Evolutionary conservation across 2,113 vertebrate genomes (phyloP).

Genomic region (Cinclus mexicanus): DNA sequence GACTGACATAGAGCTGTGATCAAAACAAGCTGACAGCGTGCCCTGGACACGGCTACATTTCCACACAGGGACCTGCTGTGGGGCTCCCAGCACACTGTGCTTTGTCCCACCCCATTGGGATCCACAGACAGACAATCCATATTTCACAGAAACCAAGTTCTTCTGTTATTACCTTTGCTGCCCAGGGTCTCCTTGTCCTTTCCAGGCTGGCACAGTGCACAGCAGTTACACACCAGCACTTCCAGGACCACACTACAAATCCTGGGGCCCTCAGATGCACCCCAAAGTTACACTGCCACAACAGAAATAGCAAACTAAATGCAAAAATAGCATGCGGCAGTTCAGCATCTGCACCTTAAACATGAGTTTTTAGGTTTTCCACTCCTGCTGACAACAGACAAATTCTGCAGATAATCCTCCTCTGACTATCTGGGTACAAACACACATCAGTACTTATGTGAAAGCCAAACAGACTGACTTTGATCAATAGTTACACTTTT

Average conservation of each 20-base stretch:
- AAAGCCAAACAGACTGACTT: background rate
- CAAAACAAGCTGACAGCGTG: background rate
- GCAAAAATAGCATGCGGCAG: background rate
- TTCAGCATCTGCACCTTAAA: background rate
- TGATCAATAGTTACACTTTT: background rate
- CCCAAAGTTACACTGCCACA: background rate
- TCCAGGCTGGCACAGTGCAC: background rate
- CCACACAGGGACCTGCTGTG: background rate
- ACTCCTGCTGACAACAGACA: background rate
- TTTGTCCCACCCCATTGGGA: rapidly evolving
- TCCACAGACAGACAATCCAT: background rate
- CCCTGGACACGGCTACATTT: background rate
- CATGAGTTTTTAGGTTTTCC: background rate
- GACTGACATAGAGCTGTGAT: background rate
- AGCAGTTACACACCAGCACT: background rate
- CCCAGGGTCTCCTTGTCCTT: background rate
- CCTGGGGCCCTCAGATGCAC: background rate
- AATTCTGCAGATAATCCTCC: background rate
- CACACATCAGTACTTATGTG: background rate
- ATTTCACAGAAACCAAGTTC: background rate
- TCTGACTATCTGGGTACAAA: rapidly evolving
- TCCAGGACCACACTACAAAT: background rate
- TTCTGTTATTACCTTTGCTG: background rate
- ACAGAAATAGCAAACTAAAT: background rate
- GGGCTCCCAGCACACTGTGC: rapidly evolving